These are phyloP conservation scores for Limnothrissa miodon DNA, from an alignment of 2,113 vertebrate genomes.

Conservation along the genomic window DNA sequence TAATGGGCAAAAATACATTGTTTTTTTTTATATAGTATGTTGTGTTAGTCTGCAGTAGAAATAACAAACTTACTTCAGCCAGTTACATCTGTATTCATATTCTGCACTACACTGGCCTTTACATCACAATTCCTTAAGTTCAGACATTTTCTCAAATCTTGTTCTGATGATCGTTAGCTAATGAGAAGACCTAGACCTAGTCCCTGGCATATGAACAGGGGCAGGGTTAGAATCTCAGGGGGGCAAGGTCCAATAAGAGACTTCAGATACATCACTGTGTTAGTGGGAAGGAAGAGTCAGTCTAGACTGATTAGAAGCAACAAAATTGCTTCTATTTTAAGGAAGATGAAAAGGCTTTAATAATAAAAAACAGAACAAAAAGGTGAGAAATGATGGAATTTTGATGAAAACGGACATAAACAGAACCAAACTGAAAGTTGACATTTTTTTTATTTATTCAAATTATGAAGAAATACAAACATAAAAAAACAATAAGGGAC, in stretches of 20 bases:
- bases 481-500: constrained; percentile 44
- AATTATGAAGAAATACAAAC: constrained; percentile 66
- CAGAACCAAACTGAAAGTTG: constrained; percentile 51
- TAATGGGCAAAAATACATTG: no score
- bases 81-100: neutral
- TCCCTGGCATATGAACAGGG: neutral
- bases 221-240: neutral
- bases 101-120: neutral
- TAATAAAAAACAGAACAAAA: neutral
- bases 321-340: neutral
- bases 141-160: neutral
- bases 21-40: no score
- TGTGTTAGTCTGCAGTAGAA: no score
- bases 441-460: constrained; percentile 51
- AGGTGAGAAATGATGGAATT: neutral
- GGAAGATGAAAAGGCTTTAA: neutral
- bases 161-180: neutral
- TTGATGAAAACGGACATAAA: constrained; percentile 52
- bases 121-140: neutral
- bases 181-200: neutral
- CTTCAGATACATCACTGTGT: neutral
- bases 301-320: neutral
- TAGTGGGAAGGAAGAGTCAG: neutral
- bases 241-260: neutral
- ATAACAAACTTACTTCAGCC: no score